Evolutionary conservation across 2,888 invertebrate genomes (phyloP).

Genomic region (Tuberolachnus salignus): DNA sequence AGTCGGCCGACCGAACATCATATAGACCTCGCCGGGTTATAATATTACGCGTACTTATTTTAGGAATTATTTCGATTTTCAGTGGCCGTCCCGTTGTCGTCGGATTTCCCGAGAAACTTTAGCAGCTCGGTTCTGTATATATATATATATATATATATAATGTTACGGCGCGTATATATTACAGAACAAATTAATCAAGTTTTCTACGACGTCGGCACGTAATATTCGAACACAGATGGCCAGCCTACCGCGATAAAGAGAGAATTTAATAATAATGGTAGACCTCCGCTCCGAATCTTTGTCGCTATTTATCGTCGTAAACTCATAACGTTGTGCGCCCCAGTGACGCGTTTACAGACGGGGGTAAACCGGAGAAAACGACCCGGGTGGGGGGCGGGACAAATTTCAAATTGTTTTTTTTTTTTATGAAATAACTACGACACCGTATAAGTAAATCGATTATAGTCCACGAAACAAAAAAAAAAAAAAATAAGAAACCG

Average conservation of each 20-base stretch:
- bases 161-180: not conserved
- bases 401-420: too few species aligned
- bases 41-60: not conserved
- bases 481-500: too few species aligned
- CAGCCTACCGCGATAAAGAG: not conserved
- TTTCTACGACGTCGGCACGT: constrained; percentile 14
- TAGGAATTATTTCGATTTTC: constrained; percentile 1
- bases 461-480: too few species aligned
- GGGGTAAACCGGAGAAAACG: too few species aligned
- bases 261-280: too few species aligned
- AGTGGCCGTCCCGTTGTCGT: not conserved
- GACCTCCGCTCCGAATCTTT: not conserved
- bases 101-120: not conserved
- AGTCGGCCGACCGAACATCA: too few species aligned
- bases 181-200: constrained; percentile 24
- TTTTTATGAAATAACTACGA: too few species aligned
- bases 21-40: not conserved
- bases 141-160: too few species aligned
- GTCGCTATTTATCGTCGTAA: not conserved
- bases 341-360: too few species aligned
- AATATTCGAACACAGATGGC: not conserved
- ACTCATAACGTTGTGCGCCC: not conserved
- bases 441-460: too few species aligned
- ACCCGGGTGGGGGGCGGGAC: too few species aligned
- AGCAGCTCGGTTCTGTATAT: not conserved